Evolutionary conservation across 2,888 invertebrate species (phyloP).

Genomic region (Dioctria linearis): DNA sequence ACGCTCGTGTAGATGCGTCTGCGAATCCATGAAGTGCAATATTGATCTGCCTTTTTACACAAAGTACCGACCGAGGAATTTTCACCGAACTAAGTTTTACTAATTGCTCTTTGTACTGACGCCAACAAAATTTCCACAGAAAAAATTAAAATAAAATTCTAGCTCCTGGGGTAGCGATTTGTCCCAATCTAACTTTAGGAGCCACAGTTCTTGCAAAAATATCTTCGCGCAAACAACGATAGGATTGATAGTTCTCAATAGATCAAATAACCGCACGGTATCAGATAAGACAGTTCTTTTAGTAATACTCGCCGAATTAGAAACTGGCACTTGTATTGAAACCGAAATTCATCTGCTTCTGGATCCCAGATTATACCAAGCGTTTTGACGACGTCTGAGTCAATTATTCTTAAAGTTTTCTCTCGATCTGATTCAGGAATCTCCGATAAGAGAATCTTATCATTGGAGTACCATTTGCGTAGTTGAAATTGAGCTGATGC

Average conservation of each 20-base stretch:
- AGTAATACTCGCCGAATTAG: not conserved
- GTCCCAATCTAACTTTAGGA: constrained; percentile 17
- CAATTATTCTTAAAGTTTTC: not conserved
- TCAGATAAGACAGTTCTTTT: constrained; percentile 4
- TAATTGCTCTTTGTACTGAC: not conserved
- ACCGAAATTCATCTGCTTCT: no score
- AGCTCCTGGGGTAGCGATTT: constrained; percentile 1
- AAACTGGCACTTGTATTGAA: constrained; percentile 3
- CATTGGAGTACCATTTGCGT: no score
- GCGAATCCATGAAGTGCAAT: no score
- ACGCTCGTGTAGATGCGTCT: constrained; percentile 51
- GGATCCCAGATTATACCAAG: no score
- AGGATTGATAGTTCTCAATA: constrained; percentile 12
- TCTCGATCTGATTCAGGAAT: no score
- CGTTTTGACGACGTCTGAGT: not conserved
- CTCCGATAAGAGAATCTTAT: no score
- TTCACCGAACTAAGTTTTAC: not conserved
- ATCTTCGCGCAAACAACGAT: not conserved
- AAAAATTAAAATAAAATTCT: no score
- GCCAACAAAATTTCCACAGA: no score
- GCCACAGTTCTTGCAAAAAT: constrained; percentile 9
- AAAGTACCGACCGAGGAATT: not conserved
- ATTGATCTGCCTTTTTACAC: not conserved
- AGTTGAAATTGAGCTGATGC: no score
- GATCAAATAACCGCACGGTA: constrained; percentile 20